Conservation (phyloP, 2,797 vertebrate species). For the Nasua narica region DNA sequence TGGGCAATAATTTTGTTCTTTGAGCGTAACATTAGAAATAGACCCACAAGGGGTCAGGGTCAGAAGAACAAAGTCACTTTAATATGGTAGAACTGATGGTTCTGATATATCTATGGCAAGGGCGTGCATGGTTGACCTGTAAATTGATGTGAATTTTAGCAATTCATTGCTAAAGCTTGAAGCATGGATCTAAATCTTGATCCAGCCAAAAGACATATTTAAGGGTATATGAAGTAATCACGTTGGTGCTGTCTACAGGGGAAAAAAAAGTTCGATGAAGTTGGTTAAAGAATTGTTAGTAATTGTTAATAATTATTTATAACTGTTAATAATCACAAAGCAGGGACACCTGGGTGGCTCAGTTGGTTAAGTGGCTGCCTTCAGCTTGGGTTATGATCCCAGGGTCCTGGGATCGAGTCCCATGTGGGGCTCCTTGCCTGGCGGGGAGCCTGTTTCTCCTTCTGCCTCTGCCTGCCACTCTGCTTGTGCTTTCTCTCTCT, state of each 20-base stretch:
- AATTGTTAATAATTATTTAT: background rate
- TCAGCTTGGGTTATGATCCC: too few relatives aligned
- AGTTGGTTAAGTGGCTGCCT: too few relatives aligned
- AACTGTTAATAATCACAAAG: background rate
- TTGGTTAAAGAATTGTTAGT: background rate
- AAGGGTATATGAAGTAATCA: background rate
- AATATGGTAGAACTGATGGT: background rate
- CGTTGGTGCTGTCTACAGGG: background rate
- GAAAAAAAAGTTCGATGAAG: background rate
- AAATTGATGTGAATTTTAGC: background rate
- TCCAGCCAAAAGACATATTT: background rate
- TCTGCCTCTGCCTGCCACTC: too few relatives aligned
- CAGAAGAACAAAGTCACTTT: background rate
- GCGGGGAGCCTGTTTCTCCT: too few relatives aligned
- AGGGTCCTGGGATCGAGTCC: too few relatives aligned
- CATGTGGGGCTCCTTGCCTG: too few relatives aligned
- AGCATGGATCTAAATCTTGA: background rate
- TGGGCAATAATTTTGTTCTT: background rate
- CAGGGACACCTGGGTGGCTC: too few relatives aligned
- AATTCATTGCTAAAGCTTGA: background rate
- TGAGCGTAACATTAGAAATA: background rate
- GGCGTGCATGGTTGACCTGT: background rate
- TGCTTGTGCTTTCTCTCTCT: too few relatives aligned
- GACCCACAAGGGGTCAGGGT: background rate
- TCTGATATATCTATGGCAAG: background rate